phyloP scores from a whole-genome alignment of 2,113 vertebrate species.

The Ancistrus triradiatus region DNA sequence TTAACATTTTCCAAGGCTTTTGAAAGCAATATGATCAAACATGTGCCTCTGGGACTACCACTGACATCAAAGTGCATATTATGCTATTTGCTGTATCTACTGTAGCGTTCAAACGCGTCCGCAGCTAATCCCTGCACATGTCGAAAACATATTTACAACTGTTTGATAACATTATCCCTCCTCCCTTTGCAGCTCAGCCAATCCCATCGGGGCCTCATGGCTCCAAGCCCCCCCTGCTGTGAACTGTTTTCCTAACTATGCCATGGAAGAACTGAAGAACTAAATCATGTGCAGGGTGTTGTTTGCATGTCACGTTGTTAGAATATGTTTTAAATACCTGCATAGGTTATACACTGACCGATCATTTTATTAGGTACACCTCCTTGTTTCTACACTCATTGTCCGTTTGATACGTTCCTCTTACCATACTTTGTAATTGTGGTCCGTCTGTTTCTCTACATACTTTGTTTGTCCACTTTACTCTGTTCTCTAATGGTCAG shows the following conservation, averaged over 20 bases:
- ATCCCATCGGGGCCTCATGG: conserved; percentile 12
- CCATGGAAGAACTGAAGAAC: conserved; percentile 17
- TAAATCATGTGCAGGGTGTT: too few species aligned
- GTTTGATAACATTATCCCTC: conserved; percentile 23
- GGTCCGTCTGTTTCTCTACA: too few species aligned
- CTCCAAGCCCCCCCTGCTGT: conserved; percentile 11
- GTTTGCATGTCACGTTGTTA: conserved; percentile 2
- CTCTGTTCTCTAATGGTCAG: too few species aligned
- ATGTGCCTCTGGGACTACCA: neutral
- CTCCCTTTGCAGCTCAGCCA: conserved; percentile 8
- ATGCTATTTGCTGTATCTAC: neutral
- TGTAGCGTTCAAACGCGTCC: neutral
- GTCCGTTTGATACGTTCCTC: too few species aligned
- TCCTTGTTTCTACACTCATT: too few species aligned
- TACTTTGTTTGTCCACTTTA: too few species aligned
- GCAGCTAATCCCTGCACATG: conserved; percentile 18
- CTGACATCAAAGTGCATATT: conserved; percentile 1
- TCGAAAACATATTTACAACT: conserved; percentile 21
- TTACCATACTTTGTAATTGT: too few species aligned
- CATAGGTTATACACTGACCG: too few species aligned
- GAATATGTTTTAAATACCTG: too few species aligned
- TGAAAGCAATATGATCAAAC: neutral
- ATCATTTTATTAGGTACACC: too few species aligned
- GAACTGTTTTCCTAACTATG: neutral
- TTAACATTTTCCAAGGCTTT: neutral